Base-by-base conservation (phyloP, 2,888 invertebrate genomes). In the Xylocampa areola region DNA sequence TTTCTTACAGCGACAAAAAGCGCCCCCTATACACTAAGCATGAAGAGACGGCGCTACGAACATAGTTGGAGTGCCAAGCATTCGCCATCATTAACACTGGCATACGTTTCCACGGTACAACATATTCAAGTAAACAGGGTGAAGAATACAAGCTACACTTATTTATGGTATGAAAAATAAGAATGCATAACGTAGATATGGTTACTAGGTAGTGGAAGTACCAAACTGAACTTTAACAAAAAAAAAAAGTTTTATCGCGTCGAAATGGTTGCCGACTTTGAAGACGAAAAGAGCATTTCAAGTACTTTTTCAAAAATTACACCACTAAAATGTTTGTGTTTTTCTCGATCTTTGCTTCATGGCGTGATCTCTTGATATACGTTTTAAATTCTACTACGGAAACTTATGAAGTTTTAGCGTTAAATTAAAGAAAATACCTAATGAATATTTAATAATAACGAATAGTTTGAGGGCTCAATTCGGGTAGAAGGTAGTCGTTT, bases 61-160 rank as follows among this genome's bases (percentile, higher is more conserved):
- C 27, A 63, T 67, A 13, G 7, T 43, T 14, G 19, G 8, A 27
- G 60, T 44, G 4, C 60, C 63, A 35, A 41, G 35, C 60, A 67
- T 66, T 66, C 14, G 7, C 30, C 4, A 39, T 40, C 49, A 58
- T 66, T 58, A 66, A 37, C 67, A 58, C 49, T 7, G 33, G 19
- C 25, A 14, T 30, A 27, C 30, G 33, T 48, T 43, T 37, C 41
- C 37, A 43, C 14, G 50, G 39, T 27, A 19, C 8, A 27, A 19
- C 40, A 35, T 33, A 47, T 25, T 23, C 19, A 36, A 36, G 13
- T 13, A 14, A 36, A 14, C 21, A 21, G 3, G n/a, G 64, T 33
- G 23, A 8, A n/a, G 4, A 64, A 54, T 13, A 23, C 25, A 30
- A 7, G 10, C 13, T 30, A 30, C 35, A 21, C 29, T 41, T 45